Conservation (phyloP, 2,888 invertebrate species). For the Pharmacophagus antenor region DNA sequence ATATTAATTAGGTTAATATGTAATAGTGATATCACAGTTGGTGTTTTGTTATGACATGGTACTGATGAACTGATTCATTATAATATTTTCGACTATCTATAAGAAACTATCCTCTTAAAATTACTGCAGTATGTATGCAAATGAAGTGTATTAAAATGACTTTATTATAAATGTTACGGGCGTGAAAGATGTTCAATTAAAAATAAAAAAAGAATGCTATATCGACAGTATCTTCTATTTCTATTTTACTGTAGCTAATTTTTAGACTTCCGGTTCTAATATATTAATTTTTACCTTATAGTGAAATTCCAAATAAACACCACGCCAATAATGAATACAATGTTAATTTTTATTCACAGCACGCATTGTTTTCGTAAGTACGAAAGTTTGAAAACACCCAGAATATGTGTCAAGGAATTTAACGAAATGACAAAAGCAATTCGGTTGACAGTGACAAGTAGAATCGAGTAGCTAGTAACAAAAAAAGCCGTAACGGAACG, state of each 20-base stretch:
- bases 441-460: slow-evolving; percentile 7
- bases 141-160: background rate
- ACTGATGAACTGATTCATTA: background rate
- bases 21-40: background rate
- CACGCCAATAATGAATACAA: slow-evolving; percentile 4
- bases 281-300: slow-evolving; percentile 16
- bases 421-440: slow-evolving; percentile 8
- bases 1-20: background rate
- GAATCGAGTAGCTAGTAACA: background rate
- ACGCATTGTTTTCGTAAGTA: slow-evolving; percentile 15
- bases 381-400: slow-evolving; percentile 13
- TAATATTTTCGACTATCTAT: background rate
- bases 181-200: background rate
- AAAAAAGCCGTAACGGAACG: background rate
- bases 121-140: background rate
- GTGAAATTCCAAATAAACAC: background rate
- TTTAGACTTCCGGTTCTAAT: background rate
- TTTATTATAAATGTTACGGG: background rate
- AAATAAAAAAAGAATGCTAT: slow-evolving; percentile 7
- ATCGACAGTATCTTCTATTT: slow-evolving; percentile 7
- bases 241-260: background rate
- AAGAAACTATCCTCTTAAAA: background rate
- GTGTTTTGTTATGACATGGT: background rate
- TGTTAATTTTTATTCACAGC: slow-evolving; percentile 15
- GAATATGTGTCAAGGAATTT: slow-evolving; percentile 25